Evolutionary conservation across 2,797 vertebrate genomes (phyloP).

Genomic region (Odontamblyopus rebecca): DNA sequence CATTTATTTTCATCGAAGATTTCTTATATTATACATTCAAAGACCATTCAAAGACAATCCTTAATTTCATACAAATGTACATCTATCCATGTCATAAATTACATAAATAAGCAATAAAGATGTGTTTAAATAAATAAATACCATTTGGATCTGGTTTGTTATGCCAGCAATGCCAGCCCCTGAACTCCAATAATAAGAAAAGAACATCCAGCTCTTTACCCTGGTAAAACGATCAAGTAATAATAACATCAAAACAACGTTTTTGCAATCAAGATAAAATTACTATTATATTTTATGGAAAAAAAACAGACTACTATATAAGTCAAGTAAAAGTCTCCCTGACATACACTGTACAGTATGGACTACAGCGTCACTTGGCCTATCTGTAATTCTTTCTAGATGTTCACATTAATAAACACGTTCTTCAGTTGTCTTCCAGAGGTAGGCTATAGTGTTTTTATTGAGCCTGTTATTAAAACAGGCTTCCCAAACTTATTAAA

Average conservation of each 20-base stretch:
- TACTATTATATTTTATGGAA: background rate
- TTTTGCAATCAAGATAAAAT: background rate
- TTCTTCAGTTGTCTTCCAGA: background rate
- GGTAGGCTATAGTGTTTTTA: background rate
- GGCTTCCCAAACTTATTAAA: background rate
- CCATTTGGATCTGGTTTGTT: constrained; percentile 40
- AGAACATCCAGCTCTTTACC: constrained; percentile 41
- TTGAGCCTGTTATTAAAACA: background rate
- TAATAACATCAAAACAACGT: background rate
- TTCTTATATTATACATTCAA: constrained; percentile 58
- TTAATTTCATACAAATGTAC: constrained; percentile 44
- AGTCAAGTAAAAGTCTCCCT: constrained; percentile 4
- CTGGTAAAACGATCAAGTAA: constrained; percentile 47
- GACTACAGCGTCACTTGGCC: background rate
- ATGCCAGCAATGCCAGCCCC: constrained; percentile 72
- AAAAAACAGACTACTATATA: background rate
- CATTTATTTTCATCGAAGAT: constrained; percentile 51
- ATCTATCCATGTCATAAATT: constrained; percentile 71
- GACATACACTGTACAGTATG: background rate
- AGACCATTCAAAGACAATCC: constrained; percentile 61
- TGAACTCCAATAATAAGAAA: constrained; percentile 31
- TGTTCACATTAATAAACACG: background rate
- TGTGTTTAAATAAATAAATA: constrained; percentile 84
- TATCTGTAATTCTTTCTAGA: background rate
- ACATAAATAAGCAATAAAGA: constrained; percentile 75